Conservation (phyloP, 2,113 vertebrate species). For the Pycnonotus jocosus region DNA sequence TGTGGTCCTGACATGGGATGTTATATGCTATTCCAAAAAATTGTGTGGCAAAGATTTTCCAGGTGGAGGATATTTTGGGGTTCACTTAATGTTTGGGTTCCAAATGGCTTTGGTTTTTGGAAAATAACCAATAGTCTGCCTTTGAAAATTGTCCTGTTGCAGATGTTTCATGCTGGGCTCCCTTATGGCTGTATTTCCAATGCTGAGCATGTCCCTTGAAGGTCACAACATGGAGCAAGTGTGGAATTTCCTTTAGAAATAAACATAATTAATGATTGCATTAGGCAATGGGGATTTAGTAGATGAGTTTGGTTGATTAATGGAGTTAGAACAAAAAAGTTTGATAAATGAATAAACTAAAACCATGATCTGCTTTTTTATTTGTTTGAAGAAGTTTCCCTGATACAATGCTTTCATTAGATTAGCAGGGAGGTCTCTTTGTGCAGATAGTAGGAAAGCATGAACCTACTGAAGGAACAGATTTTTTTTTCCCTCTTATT, state of each 20-base stretch:
- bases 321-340: neutral
- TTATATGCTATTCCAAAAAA: neutral
- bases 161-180: neutral
- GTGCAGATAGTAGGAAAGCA: neutral
- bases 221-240: neutral
- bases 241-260: neutral
- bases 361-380: neutral
- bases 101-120: neutral
- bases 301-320: conserved; percentile 2
- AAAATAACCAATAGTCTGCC: neutral
- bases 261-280: neutral
- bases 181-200: neutral
- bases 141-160: neutral
- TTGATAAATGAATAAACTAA: neutral
- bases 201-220: neutral
- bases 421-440: neutral
- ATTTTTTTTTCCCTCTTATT: neutral
- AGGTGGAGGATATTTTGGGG: neutral
- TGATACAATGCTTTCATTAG: neutral
- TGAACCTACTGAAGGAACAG: neutral
- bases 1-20: neutral
- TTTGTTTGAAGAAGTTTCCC: neutral
- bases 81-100: neutral
- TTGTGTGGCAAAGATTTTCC: neutral
- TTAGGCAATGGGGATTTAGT: neutral